phyloP scores from a whole-genome alignment of 2,113 vertebrate species.

The Nothobranchius kuhntae region DNA sequence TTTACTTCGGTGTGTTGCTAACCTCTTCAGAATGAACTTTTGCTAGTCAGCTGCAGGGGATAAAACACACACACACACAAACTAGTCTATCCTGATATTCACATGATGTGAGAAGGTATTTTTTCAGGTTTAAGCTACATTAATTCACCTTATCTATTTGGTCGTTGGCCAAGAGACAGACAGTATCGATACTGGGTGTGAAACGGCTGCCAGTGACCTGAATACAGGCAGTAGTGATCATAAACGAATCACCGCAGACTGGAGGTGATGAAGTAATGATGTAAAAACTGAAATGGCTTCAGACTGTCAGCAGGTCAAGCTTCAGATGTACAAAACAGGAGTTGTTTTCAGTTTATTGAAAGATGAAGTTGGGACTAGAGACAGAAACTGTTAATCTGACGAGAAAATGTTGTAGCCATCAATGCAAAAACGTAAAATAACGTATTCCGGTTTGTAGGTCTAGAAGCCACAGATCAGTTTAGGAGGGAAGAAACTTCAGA shows the following conservation, averaged over 20 bases:
- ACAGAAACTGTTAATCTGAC: too few relatives aligned
- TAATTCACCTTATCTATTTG: constrained; percentile 33
- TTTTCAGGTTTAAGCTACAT: neutral
- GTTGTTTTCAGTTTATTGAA: too few relatives aligned
- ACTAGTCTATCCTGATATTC: neutral
- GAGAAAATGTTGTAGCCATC: too few relatives aligned
- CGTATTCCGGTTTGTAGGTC: too few relatives aligned
- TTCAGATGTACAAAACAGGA: neutral
- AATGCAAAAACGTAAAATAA: too few relatives aligned
- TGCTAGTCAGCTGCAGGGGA: neutral
- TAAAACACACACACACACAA: neutral
- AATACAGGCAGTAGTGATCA: neutral
- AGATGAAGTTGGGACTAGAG: too few relatives aligned
- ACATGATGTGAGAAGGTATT: neutral
- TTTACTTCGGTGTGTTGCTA: neutral
- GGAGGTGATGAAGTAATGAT: neutral
- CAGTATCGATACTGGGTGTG: neutral
- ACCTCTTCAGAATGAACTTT: neutral
- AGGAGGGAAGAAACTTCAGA: too few relatives aligned
- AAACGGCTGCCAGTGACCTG: constrained; percentile 13
- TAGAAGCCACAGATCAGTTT: too few relatives aligned
- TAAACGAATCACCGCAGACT: constrained; percentile 1
- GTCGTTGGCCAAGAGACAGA: constrained; percentile 19
- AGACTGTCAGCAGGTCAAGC: neutral
- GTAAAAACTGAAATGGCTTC: neutral